Base-by-base conservation (phyloP, 2,113 vertebrate genomes). In the Onychostruthus taczanowskii region DNA sequence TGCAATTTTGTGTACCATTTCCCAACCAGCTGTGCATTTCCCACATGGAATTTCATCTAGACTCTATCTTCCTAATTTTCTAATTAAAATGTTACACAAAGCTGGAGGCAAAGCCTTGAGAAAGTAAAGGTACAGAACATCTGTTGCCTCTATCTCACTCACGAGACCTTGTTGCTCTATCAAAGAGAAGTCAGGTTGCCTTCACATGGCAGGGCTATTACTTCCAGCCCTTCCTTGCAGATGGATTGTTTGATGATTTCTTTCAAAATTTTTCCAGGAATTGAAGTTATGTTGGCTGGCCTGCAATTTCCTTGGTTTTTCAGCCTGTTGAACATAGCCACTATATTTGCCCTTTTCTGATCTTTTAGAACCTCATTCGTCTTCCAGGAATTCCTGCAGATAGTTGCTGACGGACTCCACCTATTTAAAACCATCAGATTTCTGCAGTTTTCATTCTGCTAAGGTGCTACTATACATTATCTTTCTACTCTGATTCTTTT, bases 151-250 rank as follows among this genome's bases (percentile, higher is more conserved):
- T 78, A 0, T 56, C 73, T 84, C 10, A 2, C 23, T 22, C 49
- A n/a, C 0, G 1, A 88, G 79, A 85, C 46, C 39, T n/a, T 74
- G 52, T 41, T 70, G 50, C 76, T 72, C 39, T 52, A 17, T 74
- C 64, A 63, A 70, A 89, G 72, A 63, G 52, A 87, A 77, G 33
- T 50, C 80, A 93, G 27, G 93, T 67, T 96, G 80, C 52, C 68
- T 90, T 94, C 86, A 72, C 1, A 2, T 61, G 86, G 76, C 56
- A 59, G 66, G 46, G 55, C 85, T 94, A 39, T 84, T 90, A 43
- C 59, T 95, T 95, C 83, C 91, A 93, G 91, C 64, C 47, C 59
- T 95, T 84, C 35, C 76, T 88, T 58, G 56, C 73, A 90, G 88
- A 89, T 67, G 46, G 63, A 50, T 66, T 69, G 67, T 35, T 80